These are phyloP conservation scores for Anguilla obscura DNA, from an alignment of 2,797 vertebrate species.

Conservation along the genomic window DNA sequence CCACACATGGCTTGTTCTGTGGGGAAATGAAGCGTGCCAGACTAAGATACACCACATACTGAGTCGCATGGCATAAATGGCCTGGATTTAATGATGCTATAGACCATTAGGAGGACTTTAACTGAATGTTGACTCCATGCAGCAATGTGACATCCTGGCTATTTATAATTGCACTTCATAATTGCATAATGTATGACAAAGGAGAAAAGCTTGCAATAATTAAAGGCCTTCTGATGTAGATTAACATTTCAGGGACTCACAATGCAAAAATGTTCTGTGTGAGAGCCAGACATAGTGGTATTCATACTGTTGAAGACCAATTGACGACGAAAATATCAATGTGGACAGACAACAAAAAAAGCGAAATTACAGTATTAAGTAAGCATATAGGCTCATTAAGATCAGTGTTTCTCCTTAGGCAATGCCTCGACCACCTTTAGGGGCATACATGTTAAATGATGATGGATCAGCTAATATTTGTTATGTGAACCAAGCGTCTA, in stretches of 20 bases:
- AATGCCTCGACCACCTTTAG: neutral
- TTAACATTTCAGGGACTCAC: neutral
- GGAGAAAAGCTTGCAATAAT: neutral
- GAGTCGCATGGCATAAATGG: neutral
- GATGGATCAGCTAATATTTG: neutral
- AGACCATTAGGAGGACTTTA: neutral
- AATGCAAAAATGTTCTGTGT: neutral
- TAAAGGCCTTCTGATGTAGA: neutral
- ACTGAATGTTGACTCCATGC: neutral
- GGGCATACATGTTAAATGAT: neutral
- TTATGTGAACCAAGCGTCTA: neutral
- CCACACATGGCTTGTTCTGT: neutral
- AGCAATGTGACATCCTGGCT: neutral
- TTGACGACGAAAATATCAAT: neutral
- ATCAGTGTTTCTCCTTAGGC: constrained; percentile 9
- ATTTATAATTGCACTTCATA: neutral
- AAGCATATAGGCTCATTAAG: neutral
- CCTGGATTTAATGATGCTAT: constrained; percentile 1
- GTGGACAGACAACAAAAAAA: neutral
- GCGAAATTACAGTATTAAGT: neutral
- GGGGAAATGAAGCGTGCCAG: neutral
- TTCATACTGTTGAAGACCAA: neutral
- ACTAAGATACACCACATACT: neutral
- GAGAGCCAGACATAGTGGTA: neutral
- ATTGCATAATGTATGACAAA: neutral